Conservation (phyloP, 2,113 vertebrate species). For the Labeo rohita region DNA sequence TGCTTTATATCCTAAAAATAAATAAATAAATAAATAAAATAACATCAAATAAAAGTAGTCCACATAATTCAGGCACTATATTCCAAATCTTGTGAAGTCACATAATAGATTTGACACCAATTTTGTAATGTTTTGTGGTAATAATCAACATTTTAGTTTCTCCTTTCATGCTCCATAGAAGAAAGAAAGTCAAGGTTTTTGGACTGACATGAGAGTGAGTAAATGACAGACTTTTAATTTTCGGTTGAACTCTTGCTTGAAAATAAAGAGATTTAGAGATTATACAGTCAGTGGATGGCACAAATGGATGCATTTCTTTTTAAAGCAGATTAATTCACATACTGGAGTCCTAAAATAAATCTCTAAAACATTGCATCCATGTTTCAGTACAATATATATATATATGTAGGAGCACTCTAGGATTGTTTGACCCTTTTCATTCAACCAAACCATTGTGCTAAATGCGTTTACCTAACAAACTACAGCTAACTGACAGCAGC, state of each 20-base stretch:
- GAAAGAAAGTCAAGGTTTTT: background rate
- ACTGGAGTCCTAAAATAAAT: background rate
- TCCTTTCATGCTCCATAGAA: background rate
- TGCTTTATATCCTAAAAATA: no score
- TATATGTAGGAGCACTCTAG: background rate
- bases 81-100: background rate
- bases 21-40: no score
- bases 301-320: background rate
- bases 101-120: background rate
- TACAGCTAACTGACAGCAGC: slow-evolving; percentile 29
- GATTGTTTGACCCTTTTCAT: background rate
- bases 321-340: background rate
- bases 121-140: background rate
- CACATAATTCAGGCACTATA: no score
- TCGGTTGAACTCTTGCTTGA: background rate
- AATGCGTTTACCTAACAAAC: slow-evolving; percentile 19
- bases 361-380: background rate
- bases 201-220: background rate
- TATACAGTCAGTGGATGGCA: background rate
- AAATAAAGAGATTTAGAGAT: background rate
- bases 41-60: no score
- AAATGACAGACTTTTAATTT: background rate
- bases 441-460: slow-evolving; percentile 6
- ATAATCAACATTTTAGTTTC: background rate
- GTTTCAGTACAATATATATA: background rate